Percentiles rank a stretch among this genome's conserved stretches.
Conservation (phyloP, 2,888 invertebrate species). For the Agriotes lineatus region DNA sequence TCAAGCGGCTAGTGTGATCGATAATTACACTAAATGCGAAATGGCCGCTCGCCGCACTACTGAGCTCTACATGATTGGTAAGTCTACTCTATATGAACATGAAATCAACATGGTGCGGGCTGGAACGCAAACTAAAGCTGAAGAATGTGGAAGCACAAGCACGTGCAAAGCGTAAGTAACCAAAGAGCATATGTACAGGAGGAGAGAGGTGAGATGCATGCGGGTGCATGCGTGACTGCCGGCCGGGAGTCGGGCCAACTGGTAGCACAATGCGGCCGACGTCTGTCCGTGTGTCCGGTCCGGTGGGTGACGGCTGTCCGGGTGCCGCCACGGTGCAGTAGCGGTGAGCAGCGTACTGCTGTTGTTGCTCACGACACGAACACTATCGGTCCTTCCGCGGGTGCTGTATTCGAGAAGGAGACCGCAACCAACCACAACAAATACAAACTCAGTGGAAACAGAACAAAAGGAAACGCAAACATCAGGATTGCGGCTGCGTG, state of each 20-base stretch:
- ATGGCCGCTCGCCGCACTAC: conserved; percentile 45
- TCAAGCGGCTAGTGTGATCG: conserved; percentile 44
- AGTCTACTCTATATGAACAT: conserved; percentile 49
- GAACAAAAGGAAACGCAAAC: conserved; percentile 54
- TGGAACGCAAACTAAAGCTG: conserved; percentile 42
- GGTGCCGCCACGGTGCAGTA: conserved; percentile 68
- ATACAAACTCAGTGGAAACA: conserved; percentile 48
- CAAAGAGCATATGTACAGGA: conserved; percentile 25
- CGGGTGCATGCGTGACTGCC: conserved; percentile 65
- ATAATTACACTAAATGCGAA: conserved; percentile 24
- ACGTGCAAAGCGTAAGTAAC: conserved; percentile 56
- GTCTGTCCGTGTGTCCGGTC: conserved; percentile 57
- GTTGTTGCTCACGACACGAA: conserved; percentile 65
- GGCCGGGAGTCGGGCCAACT: conserved; percentile 65
- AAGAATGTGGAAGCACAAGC: conserved; percentile 58
- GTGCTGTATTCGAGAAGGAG: conserved; percentile 88
- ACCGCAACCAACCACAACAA: conserved; percentile 70
- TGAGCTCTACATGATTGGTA: conserved; percentile 52
- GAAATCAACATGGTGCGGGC: conserved; percentile 46
- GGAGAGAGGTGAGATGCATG: conserved; percentile 41
- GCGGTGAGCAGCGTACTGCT: conserved; percentile 71
- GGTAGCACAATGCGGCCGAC: conserved; percentile 54
- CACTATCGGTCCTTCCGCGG: conserved; percentile 80
- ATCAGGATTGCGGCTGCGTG: conserved; percentile 61
- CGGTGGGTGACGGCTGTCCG: conserved; percentile 67